A percentile compares a stretch with the other conserved stretches of the same genome.
Evolutionary conservation across 2,888 invertebrate genomes (phyloP).

Genomic region (Torymus tubicola): DNA sequence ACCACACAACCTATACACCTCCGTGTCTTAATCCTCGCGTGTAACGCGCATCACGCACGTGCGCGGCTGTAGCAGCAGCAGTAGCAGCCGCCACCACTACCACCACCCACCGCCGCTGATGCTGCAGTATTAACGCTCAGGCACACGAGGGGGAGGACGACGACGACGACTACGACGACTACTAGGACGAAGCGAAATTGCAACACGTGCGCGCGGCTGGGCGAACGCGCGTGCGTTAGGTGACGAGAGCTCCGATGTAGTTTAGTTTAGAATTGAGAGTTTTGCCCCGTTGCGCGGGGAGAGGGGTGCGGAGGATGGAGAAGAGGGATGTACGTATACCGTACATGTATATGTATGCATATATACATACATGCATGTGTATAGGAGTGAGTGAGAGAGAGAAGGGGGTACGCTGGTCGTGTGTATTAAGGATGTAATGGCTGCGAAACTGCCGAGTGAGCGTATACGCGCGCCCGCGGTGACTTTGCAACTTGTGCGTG

Average conservation of each 20-base stretch:
- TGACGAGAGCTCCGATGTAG: conserved; percentile 45
- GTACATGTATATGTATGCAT: too few relatives aligned
- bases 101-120: conserved; percentile 34
- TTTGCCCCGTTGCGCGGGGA: background rate
- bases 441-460: conserved; percentile 43
- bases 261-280: conserved; percentile 50
- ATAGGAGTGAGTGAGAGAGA: too few relatives aligned
- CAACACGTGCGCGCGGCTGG: conserved; percentile 15
- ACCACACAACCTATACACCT: background rate
- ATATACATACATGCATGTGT: too few relatives aligned
- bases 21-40: conserved; percentile 39
- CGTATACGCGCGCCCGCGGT: background rate
- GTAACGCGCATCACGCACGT: conserved; percentile 7
- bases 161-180: background rate
- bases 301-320: background rate
- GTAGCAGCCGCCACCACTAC: conserved; percentile 13
- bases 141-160: background rate
- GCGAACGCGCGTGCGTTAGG: conserved; percentile 8
- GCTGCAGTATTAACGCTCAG: conserved; percentile 52
- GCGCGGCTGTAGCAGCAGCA: background rate
- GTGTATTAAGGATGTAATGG: conserved; percentile 49
- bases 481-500: conserved; percentile 45
- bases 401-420: background rate
- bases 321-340: too few relatives aligned
- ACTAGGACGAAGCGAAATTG: conserved; percentile 17